These are phyloP conservation scores for Ellobium chinense DNA, from an alignment of 2,888 invertebrate species.

Conservation along the genomic window DNA sequence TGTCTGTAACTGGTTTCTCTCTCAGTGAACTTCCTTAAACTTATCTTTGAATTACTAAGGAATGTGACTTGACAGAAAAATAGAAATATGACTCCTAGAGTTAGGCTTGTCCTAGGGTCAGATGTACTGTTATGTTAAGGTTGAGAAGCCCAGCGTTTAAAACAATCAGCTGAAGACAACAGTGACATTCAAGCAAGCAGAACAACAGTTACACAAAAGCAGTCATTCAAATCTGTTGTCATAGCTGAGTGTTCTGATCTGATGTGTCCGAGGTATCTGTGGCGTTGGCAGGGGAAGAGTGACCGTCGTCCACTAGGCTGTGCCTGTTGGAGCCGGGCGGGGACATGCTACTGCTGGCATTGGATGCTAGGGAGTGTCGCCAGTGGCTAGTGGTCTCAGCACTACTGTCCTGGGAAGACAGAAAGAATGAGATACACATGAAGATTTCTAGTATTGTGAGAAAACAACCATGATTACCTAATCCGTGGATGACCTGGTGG, in stretches of 20 bases:
- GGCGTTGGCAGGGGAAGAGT: conserved; percentile 39
- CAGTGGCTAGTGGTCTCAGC: conserved; percentile 80
- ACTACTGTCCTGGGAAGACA: conserved; percentile 56
- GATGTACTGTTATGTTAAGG: no score
- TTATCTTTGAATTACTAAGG: no score
- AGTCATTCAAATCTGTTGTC: background rate
- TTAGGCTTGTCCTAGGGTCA: no score
- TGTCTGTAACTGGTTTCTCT: no score
- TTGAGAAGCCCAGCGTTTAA: no score
- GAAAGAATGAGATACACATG: no score
- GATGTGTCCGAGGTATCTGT: conserved; percentile 49
- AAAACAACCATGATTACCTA: no score
- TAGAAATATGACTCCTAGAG: no score
- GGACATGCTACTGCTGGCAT: conserved; percentile 87
- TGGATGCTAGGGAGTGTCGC: conserved; percentile 86
- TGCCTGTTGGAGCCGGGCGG: conserved; percentile 81
- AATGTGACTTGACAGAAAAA: no score
- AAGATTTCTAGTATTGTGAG: no score
- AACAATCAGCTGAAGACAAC: background rate
- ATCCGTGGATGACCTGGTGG: no score
- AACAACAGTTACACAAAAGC: background rate
- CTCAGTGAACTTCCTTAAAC: no score
- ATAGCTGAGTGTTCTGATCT: conserved; percentile 28
- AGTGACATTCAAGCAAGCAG: background rate
- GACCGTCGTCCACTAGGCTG: conserved; percentile 57